Evolutionary conservation across 2,113 vertebrate species (phyloP).

Genomic region (Sitta europaea): DNA sequence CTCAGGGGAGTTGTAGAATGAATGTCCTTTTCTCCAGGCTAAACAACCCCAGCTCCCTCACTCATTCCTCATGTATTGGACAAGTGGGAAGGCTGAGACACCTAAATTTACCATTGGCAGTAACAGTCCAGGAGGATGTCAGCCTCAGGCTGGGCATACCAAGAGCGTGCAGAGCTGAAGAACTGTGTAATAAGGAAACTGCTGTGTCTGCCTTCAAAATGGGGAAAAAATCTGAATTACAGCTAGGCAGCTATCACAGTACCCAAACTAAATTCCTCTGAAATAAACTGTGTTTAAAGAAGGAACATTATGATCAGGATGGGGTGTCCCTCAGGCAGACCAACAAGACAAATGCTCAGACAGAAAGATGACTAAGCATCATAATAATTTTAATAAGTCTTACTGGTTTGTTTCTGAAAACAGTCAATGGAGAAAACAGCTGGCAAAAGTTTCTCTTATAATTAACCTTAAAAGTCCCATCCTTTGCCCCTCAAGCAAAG

Average conservation of each 20-base stretch:
- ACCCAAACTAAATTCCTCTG: not conserved
- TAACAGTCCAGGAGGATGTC: not conserved
- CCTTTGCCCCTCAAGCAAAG: not conserved
- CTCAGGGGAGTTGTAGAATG: not conserved
- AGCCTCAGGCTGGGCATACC: not conserved
- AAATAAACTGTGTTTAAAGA: not conserved
- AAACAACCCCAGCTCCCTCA: not conserved
- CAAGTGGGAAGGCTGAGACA: not conserved
- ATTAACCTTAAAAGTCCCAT: not conserved
- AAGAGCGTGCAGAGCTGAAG: not conserved
- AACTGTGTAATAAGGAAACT: not conserved
- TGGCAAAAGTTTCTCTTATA: not conserved
- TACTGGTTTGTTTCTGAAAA: not conserved
- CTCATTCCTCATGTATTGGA: not conserved
- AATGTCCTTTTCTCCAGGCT: not conserved
- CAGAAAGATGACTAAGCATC: not conserved
- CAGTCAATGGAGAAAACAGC: not conserved
- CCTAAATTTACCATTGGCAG: not conserved
- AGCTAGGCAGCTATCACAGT: not conserved
- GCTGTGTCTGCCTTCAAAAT: not conserved
- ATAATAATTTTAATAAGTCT: not conserved
- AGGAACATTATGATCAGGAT: not conserved
- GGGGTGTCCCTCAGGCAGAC: accelerated
- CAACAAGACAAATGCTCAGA: not conserved
- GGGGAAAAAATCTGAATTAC: not conserved